phyloP scores from a whole-genome alignment of 2,888 invertebrate genomes.

The Catocala sponsa region DNA sequence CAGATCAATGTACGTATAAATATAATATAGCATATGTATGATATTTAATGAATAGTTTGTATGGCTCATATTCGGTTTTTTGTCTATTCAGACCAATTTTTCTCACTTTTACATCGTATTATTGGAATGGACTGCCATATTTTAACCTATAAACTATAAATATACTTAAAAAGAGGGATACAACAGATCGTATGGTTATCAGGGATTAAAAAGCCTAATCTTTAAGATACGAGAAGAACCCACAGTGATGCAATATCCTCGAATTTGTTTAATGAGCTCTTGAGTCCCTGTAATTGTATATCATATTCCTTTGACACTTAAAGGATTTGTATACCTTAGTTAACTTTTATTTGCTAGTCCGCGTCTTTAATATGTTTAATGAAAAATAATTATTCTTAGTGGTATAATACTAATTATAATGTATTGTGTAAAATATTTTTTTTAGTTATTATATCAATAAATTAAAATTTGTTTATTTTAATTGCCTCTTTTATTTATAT shows the following conservation, averaged over 20 bases:
- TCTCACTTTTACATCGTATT: slow-evolving; percentile 81
- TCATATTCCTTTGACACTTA: slow-evolving; percentile 58
- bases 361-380: slow-evolving; percentile 81
- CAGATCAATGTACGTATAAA: slow-evolving; percentile 75
- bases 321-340: slow-evolving; percentile 76
- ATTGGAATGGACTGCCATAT: slow-evolving; percentile 85
- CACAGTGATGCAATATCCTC: slow-evolving; percentile 27
- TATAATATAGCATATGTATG: slow-evolving; percentile 71
- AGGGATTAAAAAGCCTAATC: slow-evolving; percentile 46
- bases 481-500: slow-evolving; percentile 65
- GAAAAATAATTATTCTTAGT: slow-evolving; percentile 85
- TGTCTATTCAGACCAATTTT: slow-evolving; percentile 84
- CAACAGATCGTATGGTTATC: slow-evolving; percentile 36
- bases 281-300: slow-evolving; percentile 50
- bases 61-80: slow-evolving; percentile 70
- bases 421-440: slow-evolving; percentile 87
- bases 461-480: slow-evolving; percentile 88
- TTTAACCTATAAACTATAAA: slow-evolving; percentile 73
- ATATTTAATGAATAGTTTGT: slow-evolving; percentile 72
- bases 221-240: slow-evolving; percentile 18
- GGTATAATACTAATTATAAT: slow-evolving; percentile 87
- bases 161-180: slow-evolving; percentile 50
- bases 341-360: slow-evolving; percentile 85
- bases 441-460: slow-evolving; percentile 87
- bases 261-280: slow-evolving; percentile 37